Conservation (phyloP, 2,797 vertebrate genomes). For the Thaleichthys pacificus region DNA sequence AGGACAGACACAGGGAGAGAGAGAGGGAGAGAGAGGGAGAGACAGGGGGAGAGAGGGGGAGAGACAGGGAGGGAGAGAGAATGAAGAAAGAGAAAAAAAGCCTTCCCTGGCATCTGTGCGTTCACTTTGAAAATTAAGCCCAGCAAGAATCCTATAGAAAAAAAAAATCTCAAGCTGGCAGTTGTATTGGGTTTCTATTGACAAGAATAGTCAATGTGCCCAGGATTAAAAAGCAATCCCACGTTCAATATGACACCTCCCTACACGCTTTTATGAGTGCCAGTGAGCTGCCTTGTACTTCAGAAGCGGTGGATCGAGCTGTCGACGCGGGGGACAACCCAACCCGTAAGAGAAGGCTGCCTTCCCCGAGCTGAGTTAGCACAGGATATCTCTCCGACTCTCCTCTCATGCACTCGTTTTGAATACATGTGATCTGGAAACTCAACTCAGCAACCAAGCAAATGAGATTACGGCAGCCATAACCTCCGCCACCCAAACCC, state of each 20-base stretch:
- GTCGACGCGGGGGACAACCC: slow-evolving; percentile 77
- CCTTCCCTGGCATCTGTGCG: slow-evolving; percentile 76
- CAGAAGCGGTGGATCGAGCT: slow-evolving; percentile 75
- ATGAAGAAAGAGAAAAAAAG: slow-evolving; percentile 56
- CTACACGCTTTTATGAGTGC: slow-evolving; percentile 74
- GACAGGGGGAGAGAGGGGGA: too few relatives aligned
- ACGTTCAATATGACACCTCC: slow-evolving; percentile 79
- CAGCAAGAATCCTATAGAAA: slow-evolving; percentile 75
- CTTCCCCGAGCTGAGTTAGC: slow-evolving; percentile 72
- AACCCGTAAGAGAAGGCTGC: slow-evolving; percentile 69
- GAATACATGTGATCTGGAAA: slow-evolving; percentile 78
- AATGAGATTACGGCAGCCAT: slow-evolving; percentile 80
- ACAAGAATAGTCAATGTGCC: slow-evolving; percentile 80
- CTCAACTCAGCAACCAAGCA: slow-evolving; percentile 79
- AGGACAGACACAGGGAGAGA: slow-evolving; percentile 43
- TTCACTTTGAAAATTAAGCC: slow-evolving; percentile 85
- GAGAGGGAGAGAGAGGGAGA: not conserved
- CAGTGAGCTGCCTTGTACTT: slow-evolving; percentile 74
- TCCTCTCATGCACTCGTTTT: slow-evolving; percentile 64
- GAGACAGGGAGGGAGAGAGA: slow-evolving; percentile 1
- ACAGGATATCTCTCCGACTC: slow-evolving; percentile 60
- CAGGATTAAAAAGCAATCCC: slow-evolving; percentile 83
- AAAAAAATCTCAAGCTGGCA: slow-evolving; percentile 78
- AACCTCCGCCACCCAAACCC: slow-evolving; percentile 53
- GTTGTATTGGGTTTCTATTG: slow-evolving; percentile 81